These are phyloP conservation scores for Tupaia chinensis DNA, from an alignment of 2,113 vertebrate genomes.

Conservation along the genomic window DNA sequence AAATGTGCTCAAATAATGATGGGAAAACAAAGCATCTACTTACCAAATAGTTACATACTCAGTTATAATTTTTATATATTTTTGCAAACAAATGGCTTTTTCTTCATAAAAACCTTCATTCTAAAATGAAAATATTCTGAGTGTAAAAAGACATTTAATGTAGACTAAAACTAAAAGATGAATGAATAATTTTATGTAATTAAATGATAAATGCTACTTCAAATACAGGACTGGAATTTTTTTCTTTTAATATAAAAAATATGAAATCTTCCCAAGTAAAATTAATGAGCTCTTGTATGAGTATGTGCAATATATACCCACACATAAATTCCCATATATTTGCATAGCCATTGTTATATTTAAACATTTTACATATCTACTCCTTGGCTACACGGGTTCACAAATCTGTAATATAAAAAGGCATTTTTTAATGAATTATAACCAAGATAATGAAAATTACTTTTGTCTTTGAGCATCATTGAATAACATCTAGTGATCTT, in stretches of 20 bases:
- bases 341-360: not conserved
- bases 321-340: not conserved
- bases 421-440: not conserved
- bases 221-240: not conserved
- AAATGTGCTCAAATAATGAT: not conserved
- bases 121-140: not conserved
- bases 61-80: not conserved
- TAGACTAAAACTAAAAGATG: not conserved
- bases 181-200: not conserved
- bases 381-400: not conserved
- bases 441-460: not conserved
- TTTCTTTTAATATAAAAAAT: not conserved
- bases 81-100: not conserved
- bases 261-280: not conserved
- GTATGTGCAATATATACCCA: not conserved
- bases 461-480: not conserved
- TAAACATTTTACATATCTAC: not conserved
- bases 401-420: not conserved
- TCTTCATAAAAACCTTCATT: not conserved
- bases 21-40: not conserved
- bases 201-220: not conserved
- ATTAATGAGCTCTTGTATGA: not conserved
- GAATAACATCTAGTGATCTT: not conserved
- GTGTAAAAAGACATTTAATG: not conserved
- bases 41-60: constrained; percentile 6